Evolutionary conservation across 2,113 vertebrate species (phyloP), one percentile per base, ranked within the genome.

Genomic region (Cottus gobio): DNA sequence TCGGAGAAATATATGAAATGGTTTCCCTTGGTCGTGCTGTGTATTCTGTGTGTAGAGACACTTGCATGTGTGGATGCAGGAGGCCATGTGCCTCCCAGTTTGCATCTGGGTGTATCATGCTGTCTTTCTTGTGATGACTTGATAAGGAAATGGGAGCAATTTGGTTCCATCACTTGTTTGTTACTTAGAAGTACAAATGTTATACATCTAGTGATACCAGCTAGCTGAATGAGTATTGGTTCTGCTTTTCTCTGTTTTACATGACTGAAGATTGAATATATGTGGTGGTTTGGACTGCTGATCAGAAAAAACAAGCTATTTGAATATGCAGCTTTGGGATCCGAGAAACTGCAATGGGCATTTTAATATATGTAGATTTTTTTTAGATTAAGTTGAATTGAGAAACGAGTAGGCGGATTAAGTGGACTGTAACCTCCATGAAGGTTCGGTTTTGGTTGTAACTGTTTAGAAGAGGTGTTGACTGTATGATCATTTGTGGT

Each of bases 1-100:
- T 60, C 39, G 4, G 15, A 11, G 60, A 11, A 75, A 46, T 71
- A 15, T 34, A 30, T 46, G 60, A 5, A 75, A 82, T 71, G 9
- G 56, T 77, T 63, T 37, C 72, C 31, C 63, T 7, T 4, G 12
- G 46, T 10, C 37, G 60, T 22, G 26, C 20, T 22, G 42, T 34
- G 36, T 9, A 15, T 69, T 46, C 20, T 57, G 20, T 30, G 26
- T 28, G 26, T 30, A 8, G 46, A 50, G 18, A 56, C 20, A 10
- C 36, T 48, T 56, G 6, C 1, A 50, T 60, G 24, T 31, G 65
- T 28, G 44, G 50, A 22, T 44, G 7, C 52, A 57, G 65, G 9
- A 15, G 12, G 16, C 7, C 3, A 3, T 1, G 20, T 20, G 36
- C 26, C 34, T 44, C 7, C 15, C 5, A 3, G 58, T 28, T 26